Base-by-base conservation (phyloP, 1,140 invertebrate species). In the Diabrotica virgifera region DNA sequence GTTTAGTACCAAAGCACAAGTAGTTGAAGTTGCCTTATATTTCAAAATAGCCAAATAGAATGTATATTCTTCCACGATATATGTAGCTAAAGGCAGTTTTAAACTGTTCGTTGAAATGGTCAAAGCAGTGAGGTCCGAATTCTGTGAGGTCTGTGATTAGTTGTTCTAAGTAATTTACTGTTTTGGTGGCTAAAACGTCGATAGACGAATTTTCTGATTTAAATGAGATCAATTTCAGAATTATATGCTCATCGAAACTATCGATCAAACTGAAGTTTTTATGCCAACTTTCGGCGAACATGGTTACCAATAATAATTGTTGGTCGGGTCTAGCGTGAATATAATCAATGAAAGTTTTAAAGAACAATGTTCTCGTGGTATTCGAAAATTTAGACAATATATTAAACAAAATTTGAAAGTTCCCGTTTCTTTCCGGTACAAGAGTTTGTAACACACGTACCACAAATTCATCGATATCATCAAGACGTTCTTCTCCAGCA, bases 141-240 rank as follows among this genome's bases (percentile, higher is more conserved):
- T 53, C 5, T 2, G 9, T n/a, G n/a, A n/a, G n/a, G n/a, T n/a
- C n/a, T n/a, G n/a, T n/a, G 52, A 53, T 3, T 5, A 62, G 36
- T 54, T 62, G 46, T 9, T 62, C 60, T 37, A 62, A 38, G 52
- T 38, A 53, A n/a, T n/a, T 37, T 4, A 62, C 51, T 5, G 54
- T 35, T 13, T 38, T 37, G 37, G 12, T 37, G 0, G 52, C 60
- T 6, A 12, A 54, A 13, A n/a, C 36, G 9, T 61, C 50, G 10
- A 5, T 7, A 61, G 50, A 40, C 4, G 12, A 2, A 13, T 61
- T 24, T 13, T 62, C 52, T 9, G 36, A 38, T n/a, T 54, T 36
- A 12, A 54, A 14, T 14, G 13, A 12, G 13, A 62, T 9, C 36
- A 62, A 38, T 0, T 54, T 53, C 51, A 62, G 35, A 36, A 10